Base-by-base conservation (phyloP, 2,797 vertebrate genomes). In the Phrynocephalus guinanensis region DNA sequence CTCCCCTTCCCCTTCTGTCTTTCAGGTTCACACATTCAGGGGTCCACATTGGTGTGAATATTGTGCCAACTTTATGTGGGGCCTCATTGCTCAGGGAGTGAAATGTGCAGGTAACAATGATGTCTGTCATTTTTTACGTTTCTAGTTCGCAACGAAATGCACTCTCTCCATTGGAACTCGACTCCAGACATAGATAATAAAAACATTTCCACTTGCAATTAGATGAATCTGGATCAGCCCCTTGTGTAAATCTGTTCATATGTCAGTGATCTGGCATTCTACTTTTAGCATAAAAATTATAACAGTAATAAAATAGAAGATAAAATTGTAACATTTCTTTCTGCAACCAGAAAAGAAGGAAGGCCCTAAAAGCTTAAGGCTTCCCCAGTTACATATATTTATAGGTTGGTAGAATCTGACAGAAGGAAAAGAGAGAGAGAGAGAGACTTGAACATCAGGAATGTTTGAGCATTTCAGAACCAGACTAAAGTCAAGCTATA, bases 61-160 rank as follows among this genome's bases (percentile, higher is more conserved):
- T 96, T 99, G 99, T 91, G 99, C 99, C 96, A 99, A 98, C 95
- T 99, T 99, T 95, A 99, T 99, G 99, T 99, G 99, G 99, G 99
- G 99, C 91, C 98, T 99, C 93, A 99, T 99, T 95, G 98, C 99
- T 97, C 99, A 99, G 97, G 99, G 99, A 96, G 98, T 99, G 94
- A 99, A 99, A 97, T 99, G 99, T 97, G 97, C 99, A 98, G 99
- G 99, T 99, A 97, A 96, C 90, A 86, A 80, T 92, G 26, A 3
- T 85, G 86, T 52, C 3, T 5, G 26, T 77, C 82, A 33, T 70
- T 85, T 79, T 79, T 24, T 66, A 18, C 24, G 38, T 83, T 71
- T 83, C 50, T 48, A 20, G 81, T 84, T 60, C 13, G 20, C 38
- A 0, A 0, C 52, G n/a, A 7, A 0, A 0, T 0, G 0, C 0